phyloP scores from a whole-genome alignment of 2,888 invertebrate genomes.

The Dicyrtomina minuta region DNA sequence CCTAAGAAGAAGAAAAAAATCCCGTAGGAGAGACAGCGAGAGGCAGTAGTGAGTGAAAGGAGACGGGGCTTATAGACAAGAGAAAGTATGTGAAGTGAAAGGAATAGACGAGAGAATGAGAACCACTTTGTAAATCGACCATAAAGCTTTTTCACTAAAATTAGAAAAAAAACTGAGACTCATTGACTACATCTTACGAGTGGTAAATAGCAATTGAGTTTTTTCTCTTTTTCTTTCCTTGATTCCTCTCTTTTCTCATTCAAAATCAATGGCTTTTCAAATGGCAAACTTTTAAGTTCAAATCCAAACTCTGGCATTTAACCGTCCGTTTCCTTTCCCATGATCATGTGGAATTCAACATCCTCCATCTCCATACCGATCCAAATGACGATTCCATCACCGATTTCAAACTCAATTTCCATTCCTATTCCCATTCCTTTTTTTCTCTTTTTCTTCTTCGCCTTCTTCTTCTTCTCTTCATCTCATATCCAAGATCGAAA shows the following conservation, averaged over 20 bases:
- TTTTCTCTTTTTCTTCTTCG: too few relatives aligned
- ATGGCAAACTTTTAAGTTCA: constrained; percentile 12
- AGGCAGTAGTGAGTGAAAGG: not conserved
- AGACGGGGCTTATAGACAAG: not conserved
- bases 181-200: constrained; percentile 7
- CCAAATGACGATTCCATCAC: not conserved
- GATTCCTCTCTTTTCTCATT: constrained; percentile 5
- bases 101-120: not conserved
- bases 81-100: not conserved
- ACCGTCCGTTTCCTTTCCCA: not conserved
- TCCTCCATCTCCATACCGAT: too few relatives aligned
- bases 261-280: constrained; percentile 18
- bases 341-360: not conserved
- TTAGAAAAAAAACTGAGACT: constrained; percentile 9
- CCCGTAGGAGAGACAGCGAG: not conserved
- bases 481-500: not conserved
- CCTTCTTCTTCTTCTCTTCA: too few relatives aligned
- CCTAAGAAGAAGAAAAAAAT: too few relatives aligned
- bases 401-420: too few relatives aligned
- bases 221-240: not conserved
- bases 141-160: constrained; percentile 30
- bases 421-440: too few relatives aligned
- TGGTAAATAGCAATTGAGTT: constrained; percentile 22
- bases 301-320: not conserved
- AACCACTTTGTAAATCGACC: constrained; percentile 23